These are phyloP conservation scores for Axinella damicornis DNA, from an alignment of 37 sponge, comb jelly and placozoan species.

Conservation along the genomic window DNA sequence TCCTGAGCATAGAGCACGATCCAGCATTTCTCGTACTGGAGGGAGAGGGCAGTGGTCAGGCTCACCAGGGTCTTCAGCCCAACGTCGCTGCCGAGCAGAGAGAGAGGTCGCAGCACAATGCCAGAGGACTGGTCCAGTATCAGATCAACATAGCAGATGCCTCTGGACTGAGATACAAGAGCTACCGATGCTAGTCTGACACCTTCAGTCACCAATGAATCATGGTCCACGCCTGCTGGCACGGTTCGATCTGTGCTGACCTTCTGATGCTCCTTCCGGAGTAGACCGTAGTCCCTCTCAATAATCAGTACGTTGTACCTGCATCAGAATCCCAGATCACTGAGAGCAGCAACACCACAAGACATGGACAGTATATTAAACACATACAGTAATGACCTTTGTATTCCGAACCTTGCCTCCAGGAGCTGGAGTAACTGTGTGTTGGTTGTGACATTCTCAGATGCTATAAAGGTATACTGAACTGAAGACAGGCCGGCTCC, in stretches of 20 bases:
- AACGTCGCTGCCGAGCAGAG: constrained; percentile 32
- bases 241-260: neutral
- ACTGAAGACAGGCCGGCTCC: neutral
- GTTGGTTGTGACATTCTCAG: constrained; percentile 58
- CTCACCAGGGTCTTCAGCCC: constrained; percentile 39
- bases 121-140: constrained; percentile 54
- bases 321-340: neutral
- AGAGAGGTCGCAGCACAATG: constrained; percentile 53
- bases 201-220: neutral
- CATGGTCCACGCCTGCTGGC: too few relatives aligned
- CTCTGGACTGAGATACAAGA: neutral
- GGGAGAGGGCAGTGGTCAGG: constrained; percentile 48
- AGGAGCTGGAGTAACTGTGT: constrained; percentile 62
- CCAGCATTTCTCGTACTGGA: constrained; percentile 71
- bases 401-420: constrained; percentile 65
- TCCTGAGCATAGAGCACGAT: constrained; percentile 54
- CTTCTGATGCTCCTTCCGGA: neutral
- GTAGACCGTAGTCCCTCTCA: constrained; percentile 56
- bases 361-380: neutral
- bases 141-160: constrained; percentile 54
- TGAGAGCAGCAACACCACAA: neutral
- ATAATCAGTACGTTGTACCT: constrained; percentile 69
- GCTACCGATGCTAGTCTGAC: neutral
- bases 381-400: neutral
- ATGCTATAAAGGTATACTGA: constrained; percentile 70